Evolutionary conservation across 2,888 invertebrate species (phyloP), one percentile per base, ranked within the genome.

Genomic region (Lasius platythorax): DNA sequence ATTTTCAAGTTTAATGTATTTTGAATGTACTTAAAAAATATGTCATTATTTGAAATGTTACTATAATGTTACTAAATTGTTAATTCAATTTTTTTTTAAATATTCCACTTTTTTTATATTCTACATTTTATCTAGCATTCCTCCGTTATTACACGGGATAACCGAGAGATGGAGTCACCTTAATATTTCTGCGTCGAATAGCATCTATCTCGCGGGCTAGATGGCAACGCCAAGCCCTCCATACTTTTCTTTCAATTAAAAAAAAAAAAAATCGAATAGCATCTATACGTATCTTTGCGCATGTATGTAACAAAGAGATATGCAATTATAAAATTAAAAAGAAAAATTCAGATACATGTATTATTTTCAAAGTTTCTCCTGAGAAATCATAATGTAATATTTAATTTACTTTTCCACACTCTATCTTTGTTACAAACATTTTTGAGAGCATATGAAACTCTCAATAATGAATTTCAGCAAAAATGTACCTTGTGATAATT

Each of bases 161-260:
- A 11, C 11, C 28, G 46, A 37, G 15, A 82, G 75, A 70, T 82
- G 70, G n/a, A 66, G 70, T 30, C 58, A 75, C 61, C 18, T 72
- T 23, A n/a, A 37, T 8, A 8, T 50, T 76, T 76, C 3, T 18
- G 6, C 12, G 6, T 23, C 46, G 18, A 46, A 46, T 46, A 46
- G 46, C 46, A 46, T 15, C n/a, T 46, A 53, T 6, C 23, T 23
- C 23, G 23, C 23, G 23, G 0, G 23, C 23, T 23, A 23, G 23
- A 23, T 23, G 23, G 23, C 23, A 23, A 23, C 23, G 23, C 23
- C 23, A 23, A 23, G 23, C 23, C 23, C 23, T 23, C 23, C 23
- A 23, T 23, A 23, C 23, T 23, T 23, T 23, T 23, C 23, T 23
- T 23, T 23, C 23, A 23, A 23, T 23, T 23, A 23, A 23, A 23